These are phyloP conservation scores for Bombyx mori DNA, from an alignment of 1,140 invertebrate species.

Conservation along the genomic window ASM3026992v2 NC_085116.1:12327001-12327500, in stretches of 20 bases:
- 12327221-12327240: constrained; percentile 24
- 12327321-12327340: not conserved
- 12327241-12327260: constrained; percentile 36
- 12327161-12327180: constrained; percentile 34
- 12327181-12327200: constrained; percentile 8
- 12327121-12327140: constrained; percentile 25
- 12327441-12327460: too few relatives aligned
- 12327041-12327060: too few relatives aligned
- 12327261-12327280: constrained; percentile 22
- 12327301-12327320: constrained; percentile 14
- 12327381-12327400: too few relatives aligned
- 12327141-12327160: constrained; percentile 37
- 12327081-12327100: constrained; percentile 4
- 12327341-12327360: not conserved
- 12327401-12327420: too few relatives aligned
- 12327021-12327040: too few relatives aligned
- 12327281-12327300: constrained; percentile 10
- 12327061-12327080: not conserved
- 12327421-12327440: too few relatives aligned
- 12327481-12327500: too few relatives aligned
- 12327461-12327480: too few relatives aligned
- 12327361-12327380: too few relatives aligned
- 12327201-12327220: constrained; percentile 55
- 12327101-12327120: constrained; percentile 23
- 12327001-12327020: too few relatives aligned